phyloP scores from a whole-genome alignment of 2,113 vertebrate species.

The Synchiropus splendidus region DNA sequence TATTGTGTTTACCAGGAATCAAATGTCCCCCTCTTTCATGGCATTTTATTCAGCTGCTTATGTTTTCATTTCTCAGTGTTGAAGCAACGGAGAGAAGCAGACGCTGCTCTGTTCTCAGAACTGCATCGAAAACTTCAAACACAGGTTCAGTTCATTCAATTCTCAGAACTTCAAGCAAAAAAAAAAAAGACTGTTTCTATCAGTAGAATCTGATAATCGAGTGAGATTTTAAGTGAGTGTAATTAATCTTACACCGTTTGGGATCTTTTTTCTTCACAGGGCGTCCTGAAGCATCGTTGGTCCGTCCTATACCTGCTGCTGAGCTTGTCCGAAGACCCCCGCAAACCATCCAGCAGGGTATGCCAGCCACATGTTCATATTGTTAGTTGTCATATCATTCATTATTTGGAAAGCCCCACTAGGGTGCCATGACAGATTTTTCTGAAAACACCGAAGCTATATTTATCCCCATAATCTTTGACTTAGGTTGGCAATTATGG shows the following conservation, averaged over 20 bases:
- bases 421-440: no score
- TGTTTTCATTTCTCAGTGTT: slow-evolving; percentile 67
- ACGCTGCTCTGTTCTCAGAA: slow-evolving; percentile 89
- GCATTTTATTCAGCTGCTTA: neutral
- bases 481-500: slow-evolving; percentile 86
- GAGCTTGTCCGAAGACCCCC: slow-evolving; percentile 92
- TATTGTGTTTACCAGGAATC: no score
- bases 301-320: slow-evolving; percentile 93
- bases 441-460: no score
- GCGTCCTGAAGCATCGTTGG: slow-evolving; percentile 93
- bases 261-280: slow-evolving; percentile 55
- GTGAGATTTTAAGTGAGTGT: neutral
- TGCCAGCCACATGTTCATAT: neutral
- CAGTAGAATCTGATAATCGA: no score
- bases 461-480: slow-evolving; percentile 1
- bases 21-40: no score
- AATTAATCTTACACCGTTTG: neutral
- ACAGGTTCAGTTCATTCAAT: slow-evolving; percentile 70
- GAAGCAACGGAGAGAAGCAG: slow-evolving; percentile 84
- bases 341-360: slow-evolving; percentile 84
- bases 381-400: neutral
- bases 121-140: slow-evolving; percentile 91
- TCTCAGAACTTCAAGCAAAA: no score
- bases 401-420: no score
- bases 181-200: no score